These are phyloP conservation scores for Colletes collaris DNA, from an alignment of 2,888 invertebrate genomes.

Conservation along the genomic window DNA sequence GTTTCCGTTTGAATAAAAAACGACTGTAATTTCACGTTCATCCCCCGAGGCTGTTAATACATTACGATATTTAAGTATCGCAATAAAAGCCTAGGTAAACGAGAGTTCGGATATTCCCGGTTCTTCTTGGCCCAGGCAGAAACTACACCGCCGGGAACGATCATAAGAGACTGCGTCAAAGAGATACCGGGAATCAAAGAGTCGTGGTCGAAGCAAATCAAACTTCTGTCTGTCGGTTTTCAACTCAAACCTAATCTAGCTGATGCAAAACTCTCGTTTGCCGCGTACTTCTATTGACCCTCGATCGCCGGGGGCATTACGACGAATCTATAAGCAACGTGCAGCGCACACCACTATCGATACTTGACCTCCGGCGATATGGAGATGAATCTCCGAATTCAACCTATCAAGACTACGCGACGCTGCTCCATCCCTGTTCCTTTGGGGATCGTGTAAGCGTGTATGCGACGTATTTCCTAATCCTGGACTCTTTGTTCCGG, in stretches of 20 bases:
- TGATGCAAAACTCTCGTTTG: slow-evolving; percentile 45
- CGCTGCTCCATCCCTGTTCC: background rate
- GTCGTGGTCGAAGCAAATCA: slow-evolving; percentile 32
- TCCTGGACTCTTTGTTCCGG: background rate
- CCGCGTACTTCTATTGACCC: slow-evolving; percentile 49
- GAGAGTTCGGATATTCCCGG: background rate
- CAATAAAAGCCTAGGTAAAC: no score
- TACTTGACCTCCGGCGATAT: slow-evolving; percentile 29
- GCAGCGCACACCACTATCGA: slow-evolving; percentile 28
- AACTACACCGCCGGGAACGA: slow-evolving; percentile 1
- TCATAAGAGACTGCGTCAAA: slow-evolving; percentile 33
- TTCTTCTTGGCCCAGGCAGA: background rate
- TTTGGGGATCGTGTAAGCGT: background rate
- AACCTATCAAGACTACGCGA: slow-evolving; percentile 14
- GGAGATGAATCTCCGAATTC: slow-evolving; percentile 13
- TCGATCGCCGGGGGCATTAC: slow-evolving; percentile 42
- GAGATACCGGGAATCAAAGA: slow-evolving; percentile 49
- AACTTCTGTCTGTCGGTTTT: slow-evolving; percentile 35
- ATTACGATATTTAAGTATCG: no score
- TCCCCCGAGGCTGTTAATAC: no score
- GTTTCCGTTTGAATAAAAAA: no score
- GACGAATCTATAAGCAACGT: slow-evolving; percentile 39
- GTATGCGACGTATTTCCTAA: background rate
- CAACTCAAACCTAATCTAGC: slow-evolving; percentile 53
- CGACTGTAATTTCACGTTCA: no score